Evolutionary conservation across 2,888 invertebrate species (phyloP).

Genomic region (Chelonus formosanus): DNA sequence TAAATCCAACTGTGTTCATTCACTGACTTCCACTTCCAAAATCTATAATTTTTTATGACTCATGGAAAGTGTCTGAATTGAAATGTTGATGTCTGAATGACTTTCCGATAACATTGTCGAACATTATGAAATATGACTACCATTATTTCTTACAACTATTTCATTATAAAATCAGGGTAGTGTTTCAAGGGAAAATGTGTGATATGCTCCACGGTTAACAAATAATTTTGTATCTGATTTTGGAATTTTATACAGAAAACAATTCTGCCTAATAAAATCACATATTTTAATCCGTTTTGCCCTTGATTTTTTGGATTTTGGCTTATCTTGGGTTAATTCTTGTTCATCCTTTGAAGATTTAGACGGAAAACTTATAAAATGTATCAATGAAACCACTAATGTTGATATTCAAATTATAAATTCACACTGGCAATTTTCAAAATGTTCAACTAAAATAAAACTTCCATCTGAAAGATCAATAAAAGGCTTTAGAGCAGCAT

Average conservation of each 20-base stretch:
- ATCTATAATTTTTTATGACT: neutral
- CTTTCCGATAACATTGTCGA: neutral
- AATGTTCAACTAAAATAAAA: neutral
- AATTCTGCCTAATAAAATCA: constrained; percentile 35
- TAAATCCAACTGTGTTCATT: constrained; percentile 6
- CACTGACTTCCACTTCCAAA: neutral
- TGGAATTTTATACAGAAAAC: constrained; percentile 32
- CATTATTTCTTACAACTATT: neutral
- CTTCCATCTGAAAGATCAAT: neutral
- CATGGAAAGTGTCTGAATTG: constrained; percentile 9
- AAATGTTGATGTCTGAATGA: constrained; percentile 2
- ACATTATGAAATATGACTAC: constrained; percentile 6
- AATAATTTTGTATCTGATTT: constrained; percentile 39
- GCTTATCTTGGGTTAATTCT: constrained; percentile 37
- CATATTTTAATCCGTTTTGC: constrained; percentile 38
- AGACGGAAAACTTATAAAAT: constrained; percentile 33
- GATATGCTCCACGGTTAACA: too few relatives aligned
- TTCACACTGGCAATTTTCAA: constrained; percentile 22
- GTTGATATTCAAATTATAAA: constrained; percentile 38
- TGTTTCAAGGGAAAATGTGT: too few relatives aligned
- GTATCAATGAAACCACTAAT: constrained; percentile 36
- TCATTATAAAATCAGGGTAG: too few relatives aligned
- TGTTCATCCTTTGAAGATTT: constrained; percentile 40
- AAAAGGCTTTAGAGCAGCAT: neutral
- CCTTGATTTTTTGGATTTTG: constrained; percentile 30